Evolutionary conservation across 2,113 vertebrate species (phyloP).

Genomic region (Lophochroa leadbeateri): DNA sequence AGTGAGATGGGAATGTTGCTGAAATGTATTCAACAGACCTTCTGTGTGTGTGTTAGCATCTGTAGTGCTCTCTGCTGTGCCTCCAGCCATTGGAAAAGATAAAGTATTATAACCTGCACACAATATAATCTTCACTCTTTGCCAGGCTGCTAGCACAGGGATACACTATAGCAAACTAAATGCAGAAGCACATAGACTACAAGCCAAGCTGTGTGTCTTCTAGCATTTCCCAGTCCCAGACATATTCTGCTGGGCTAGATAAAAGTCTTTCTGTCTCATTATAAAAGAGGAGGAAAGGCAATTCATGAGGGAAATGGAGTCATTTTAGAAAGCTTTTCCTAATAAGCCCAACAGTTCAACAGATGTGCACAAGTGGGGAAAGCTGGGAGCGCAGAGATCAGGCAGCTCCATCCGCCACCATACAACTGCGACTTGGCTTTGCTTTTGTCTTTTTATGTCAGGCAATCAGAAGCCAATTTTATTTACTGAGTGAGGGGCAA

Average conservation of each 20-base stretch:
- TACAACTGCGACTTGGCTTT: not conserved
- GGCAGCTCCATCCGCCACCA: constrained; percentile 26
- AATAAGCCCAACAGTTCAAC: constrained; percentile 41
- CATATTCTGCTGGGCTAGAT: not conserved
- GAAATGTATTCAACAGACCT: constrained; percentile 1
- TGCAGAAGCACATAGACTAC: not conserved
- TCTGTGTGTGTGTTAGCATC: not conserved
- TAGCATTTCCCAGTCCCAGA: not conserved
- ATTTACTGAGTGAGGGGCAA: constrained; percentile 60
- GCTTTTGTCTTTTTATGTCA: constrained; percentile 68
- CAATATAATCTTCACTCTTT: not conserved
- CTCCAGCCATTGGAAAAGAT: not conserved
- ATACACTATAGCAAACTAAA: not conserved
- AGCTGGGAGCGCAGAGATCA: constrained; percentile 20
- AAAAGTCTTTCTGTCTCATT: constrained; percentile 13
- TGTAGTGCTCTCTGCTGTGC: not conserved
- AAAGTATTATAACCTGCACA: not conserved
- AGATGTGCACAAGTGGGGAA: constrained; percentile 5
- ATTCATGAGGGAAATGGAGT: constrained; percentile 22
- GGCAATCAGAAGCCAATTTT: constrained; percentile 61
- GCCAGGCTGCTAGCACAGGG: not conserved
- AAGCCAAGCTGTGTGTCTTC: not conserved
- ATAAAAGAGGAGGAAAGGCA: constrained; percentile 12
- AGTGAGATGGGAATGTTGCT: constrained; percentile 24
- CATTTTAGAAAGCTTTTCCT: constrained; percentile 34